phyloP scores from a whole-genome alignment of 2,888 invertebrate genomes.

The Boloria euphrosyne region DNA sequence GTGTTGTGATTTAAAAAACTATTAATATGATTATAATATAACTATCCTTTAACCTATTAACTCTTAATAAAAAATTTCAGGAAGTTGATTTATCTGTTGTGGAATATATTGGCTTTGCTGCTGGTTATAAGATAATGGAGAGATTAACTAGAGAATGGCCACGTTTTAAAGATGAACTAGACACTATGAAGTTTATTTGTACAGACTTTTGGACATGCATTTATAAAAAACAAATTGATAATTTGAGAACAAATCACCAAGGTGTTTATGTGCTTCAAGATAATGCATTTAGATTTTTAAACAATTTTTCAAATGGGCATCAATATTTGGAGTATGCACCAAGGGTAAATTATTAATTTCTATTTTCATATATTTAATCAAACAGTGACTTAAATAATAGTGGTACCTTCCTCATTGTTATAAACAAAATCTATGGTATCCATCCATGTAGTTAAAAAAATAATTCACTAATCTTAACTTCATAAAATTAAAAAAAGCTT shows the following conservation, averaged over 20 bases:
- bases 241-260: slow-evolving; percentile 97
- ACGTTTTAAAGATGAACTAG: slow-evolving; percentile 97
- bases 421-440: too few species aligned
- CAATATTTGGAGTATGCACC: slow-evolving; percentile 97
- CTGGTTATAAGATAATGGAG: slow-evolving; percentile 92
- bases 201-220: slow-evolving; percentile 99
- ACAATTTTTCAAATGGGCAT: slow-evolving; percentile 92
- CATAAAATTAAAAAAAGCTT: neutral
- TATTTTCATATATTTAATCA: too few species aligned
- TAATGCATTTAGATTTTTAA: slow-evolving; percentile 95
- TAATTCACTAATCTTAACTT: neutral
- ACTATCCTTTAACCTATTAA: too few species aligned
- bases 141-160: slow-evolving; percentile 95
- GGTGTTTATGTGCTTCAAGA: slow-evolving; percentile 99
- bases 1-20: too few species aligned
- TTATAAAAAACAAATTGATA: slow-evolving; percentile 99
- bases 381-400: too few species aligned
- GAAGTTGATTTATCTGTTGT: slow-evolving; percentile 87
- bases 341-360: slow-evolving; percentile 78
- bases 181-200: slow-evolving; percentile 99
- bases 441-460: neutral
- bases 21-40: too few species aligned
- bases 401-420: too few species aligned
- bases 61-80: slow-evolving; percentile 53
- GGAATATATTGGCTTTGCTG: slow-evolving; percentile 92